Base-by-base conservation (phyloP, 2,888 invertebrate genomes). In the Phoenoteleia sp. region DNA sequence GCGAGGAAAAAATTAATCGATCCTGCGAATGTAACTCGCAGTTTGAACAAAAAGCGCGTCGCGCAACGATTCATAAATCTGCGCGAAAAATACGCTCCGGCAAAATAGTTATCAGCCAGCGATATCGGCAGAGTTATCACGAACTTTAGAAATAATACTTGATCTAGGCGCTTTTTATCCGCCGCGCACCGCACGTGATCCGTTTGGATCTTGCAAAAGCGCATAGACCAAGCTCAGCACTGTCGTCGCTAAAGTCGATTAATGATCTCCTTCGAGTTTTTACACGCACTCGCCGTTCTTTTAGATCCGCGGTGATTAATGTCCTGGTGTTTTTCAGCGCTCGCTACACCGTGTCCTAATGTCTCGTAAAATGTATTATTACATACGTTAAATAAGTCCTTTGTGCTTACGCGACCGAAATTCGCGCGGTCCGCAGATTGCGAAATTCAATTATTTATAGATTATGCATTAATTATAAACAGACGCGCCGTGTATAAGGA, bases 181-280 rank as follows among this genome's bases (percentile, higher is more conserved):
- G 11, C 13, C 42, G 72, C 49, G 64, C 52, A 52, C 42, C 42
- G 39, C 66, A 25, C 29, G 29, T 27, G 54, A 81, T 67, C 67
- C 64, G 67, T 39, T 64, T 27, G 49, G 67, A 52, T 67, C 74
- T 47, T 60, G 52, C 49, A 29, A 60, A 80, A 81, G 66, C 27
- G 21, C 69, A 45, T 36, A 72, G 72, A 58, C 71, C 52, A 42
- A 54, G 54, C 69, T 69, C 62, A 62, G 81, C n/a, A 75, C 81
- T 75, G 75, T 81, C 69, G 75, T 69, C 60, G 64, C 69, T 69
- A 69, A 75, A 81, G 75, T 66, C 75, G 66, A 75, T 75, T 75
- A 75, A 75, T 81, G 81, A 75, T 76, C 75, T 75, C 47, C 52
- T 75, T 71, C 62, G 62, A 52, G 69, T 69, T 81, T 81, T 81